Evolutionary conservation across 2,888 invertebrate species (phyloP).

Genomic region (Gnatocerus cornutus): DNA sequence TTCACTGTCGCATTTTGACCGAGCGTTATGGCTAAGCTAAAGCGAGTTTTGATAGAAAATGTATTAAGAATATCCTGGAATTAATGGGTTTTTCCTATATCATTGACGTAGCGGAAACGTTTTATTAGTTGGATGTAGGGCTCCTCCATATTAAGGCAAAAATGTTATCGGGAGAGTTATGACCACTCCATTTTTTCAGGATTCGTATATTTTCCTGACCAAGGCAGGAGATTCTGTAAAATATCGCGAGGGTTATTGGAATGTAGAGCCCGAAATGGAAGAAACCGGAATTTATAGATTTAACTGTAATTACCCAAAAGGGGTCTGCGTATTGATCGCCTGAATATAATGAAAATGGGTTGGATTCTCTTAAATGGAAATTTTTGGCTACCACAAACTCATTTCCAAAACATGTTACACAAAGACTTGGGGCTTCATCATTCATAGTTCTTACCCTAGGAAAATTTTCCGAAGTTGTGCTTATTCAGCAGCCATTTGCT

Average conservation of each 20-base stretch:
- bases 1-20: slow-evolving; percentile 16
- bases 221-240: slow-evolving; percentile 9
- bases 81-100: slow-evolving; percentile 30
- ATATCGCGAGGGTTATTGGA: background rate
- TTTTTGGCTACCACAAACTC: too few species aligned
- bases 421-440: too few species aligned
- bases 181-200: slow-evolving; percentile 22
- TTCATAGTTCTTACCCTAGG: too few species aligned
- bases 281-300: too few species aligned
- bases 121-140: slow-evolving; percentile 27
- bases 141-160: slow-evolving; percentile 7
- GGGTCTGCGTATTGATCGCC: too few species aligned
- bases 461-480: too few species aligned
- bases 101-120: slow-evolving; percentile 35
- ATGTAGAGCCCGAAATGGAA: background rate
- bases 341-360: too few species aligned
- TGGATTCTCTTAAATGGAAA: too few species aligned
- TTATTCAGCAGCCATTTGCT: too few species aligned
- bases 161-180: slow-evolving; percentile 28
- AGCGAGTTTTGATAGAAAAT: slow-evolving; percentile 26
- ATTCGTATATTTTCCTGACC: slow-evolving; percentile 14
- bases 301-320: too few species aligned
- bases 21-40: slow-evolving; percentile 22
- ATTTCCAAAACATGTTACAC: too few species aligned
- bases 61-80: slow-evolving; percentile 30